Percentiles rank a stretch among this genome's conserved stretches.
phyloP scores from a whole-genome alignment of 2,113 vertebrate genomes.

The Myiagra hebetior region DNA sequence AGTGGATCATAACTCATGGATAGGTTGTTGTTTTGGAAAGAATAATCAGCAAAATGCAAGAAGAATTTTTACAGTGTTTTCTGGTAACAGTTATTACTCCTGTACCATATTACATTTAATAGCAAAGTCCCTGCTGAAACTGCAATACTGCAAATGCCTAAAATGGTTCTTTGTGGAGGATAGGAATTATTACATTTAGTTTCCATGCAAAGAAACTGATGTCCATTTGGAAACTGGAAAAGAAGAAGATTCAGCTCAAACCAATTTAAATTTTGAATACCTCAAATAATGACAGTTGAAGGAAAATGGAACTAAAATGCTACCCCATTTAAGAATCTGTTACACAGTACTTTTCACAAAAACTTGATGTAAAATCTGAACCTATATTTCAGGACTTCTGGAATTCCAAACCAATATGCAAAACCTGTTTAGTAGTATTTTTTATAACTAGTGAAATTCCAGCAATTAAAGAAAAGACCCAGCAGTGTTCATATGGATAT shows the following conservation, averaged over 20 bases:
- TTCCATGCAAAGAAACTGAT: background rate
- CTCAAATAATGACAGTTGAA: background rate
- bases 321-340: background rate
- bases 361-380: background rate
- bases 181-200: background rate
- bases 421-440: background rate
- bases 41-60: conserved; percentile 27
- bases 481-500: background rate
- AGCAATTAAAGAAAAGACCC: background rate
- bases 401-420: background rate
- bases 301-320: background rate
- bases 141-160: background rate
- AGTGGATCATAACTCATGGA: conserved; percentile 27
- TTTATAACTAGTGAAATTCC: background rate
- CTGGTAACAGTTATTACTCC: background rate
- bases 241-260: background rate
- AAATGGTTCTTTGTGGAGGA: background rate
- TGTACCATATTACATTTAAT: background rate
- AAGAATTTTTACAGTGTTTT: background rate
- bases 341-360: background rate
- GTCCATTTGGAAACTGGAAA: background rate
- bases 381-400: background rate
- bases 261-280: background rate
- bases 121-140: background rate
- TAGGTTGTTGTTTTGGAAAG: conserved; percentile 10